A percentile compares a stretch with the other conserved stretches of the same genome.
Evolutionary conservation across 2,113 vertebrate species (phyloP).

Genomic region (Canis aureus): DNA sequence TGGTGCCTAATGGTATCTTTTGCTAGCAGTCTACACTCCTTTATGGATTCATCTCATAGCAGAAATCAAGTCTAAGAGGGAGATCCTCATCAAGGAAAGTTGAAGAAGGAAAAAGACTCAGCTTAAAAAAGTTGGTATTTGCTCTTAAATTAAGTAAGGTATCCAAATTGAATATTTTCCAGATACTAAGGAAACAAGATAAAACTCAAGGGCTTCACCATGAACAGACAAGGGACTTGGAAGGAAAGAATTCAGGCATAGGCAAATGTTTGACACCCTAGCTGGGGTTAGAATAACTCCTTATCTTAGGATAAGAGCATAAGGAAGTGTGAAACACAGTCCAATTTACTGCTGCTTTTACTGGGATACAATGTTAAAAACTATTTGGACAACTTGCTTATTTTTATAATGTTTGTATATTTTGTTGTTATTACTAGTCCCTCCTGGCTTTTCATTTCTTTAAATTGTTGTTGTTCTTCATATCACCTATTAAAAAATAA

Average conservation of each 20-base stretch:
- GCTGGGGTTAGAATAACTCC: background rate
- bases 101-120: background rate
- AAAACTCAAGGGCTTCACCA: background rate
- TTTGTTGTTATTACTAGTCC: background rate
- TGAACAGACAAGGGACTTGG: background rate
- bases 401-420: conserved; percentile 14
- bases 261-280: background rate
- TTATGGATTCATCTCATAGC: background rate
- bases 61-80: background rate
- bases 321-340: background rate
- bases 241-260: background rate
- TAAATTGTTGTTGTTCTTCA: background rate
- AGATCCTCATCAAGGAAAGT: background rate
- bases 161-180: conserved; percentile 34
- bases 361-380: background rate
- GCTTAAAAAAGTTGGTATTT: background rate
- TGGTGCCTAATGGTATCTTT: background rate
- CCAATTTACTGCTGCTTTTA: background rate
- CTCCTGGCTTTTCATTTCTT: conserved; percentile 2
- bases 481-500: conserved; percentile 33
- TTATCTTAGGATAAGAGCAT: background rate
- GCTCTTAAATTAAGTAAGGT: conserved; percentile 26
- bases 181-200: conserved; percentile 9
- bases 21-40: background rate
- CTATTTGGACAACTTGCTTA: background rate